Evolutionary conservation across 2,888 invertebrate genomes (phyloP).

Genomic region (Apamea monoglypha): DNA sequence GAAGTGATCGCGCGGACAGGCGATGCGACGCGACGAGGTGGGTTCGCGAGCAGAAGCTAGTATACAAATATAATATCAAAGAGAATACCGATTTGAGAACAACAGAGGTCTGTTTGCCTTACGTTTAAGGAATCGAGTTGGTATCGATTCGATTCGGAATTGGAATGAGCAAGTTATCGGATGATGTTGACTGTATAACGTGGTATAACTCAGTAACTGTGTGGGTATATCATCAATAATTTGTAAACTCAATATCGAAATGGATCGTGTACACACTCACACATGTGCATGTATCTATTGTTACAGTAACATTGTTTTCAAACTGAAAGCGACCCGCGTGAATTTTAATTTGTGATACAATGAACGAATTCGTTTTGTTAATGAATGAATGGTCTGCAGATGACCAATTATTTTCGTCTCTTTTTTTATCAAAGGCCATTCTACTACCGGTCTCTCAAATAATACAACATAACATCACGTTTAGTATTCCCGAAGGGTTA

Average conservation of each 20-base stretch:
- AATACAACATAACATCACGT: background rate
- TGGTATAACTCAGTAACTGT: background rate
- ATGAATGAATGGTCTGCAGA: background rate
- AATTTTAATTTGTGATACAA: conserved; percentile 36
- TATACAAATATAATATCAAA: conserved; percentile 3
- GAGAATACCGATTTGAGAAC: conserved; percentile 25
- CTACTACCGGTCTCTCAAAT: background rate
- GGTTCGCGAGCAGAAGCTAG: background rate
- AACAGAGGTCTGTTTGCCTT: conserved; percentile 11
- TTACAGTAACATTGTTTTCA: conserved; percentile 57
- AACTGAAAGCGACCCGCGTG: conserved; percentile 45
- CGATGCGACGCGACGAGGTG: background rate
- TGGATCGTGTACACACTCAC: conserved; percentile 24
- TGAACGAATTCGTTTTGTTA: conserved; percentile 1
- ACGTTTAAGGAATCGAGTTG: conserved; percentile 6
- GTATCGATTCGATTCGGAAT: conserved; percentile 33
- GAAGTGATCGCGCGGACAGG: background rate
- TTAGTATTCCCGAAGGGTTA: background rate
- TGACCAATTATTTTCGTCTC: background rate
- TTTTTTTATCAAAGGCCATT: background rate
- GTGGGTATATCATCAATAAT: conserved; percentile 42
- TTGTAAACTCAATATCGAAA: conserved; percentile 61
- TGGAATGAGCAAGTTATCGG: conserved; percentile 27
- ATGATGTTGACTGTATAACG: conserved; percentile 46
- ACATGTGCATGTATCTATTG: conserved; percentile 3